Base-by-base conservation (phyloP, 2,888 invertebrate genomes). In the Pilophorus perplexus region DNA sequence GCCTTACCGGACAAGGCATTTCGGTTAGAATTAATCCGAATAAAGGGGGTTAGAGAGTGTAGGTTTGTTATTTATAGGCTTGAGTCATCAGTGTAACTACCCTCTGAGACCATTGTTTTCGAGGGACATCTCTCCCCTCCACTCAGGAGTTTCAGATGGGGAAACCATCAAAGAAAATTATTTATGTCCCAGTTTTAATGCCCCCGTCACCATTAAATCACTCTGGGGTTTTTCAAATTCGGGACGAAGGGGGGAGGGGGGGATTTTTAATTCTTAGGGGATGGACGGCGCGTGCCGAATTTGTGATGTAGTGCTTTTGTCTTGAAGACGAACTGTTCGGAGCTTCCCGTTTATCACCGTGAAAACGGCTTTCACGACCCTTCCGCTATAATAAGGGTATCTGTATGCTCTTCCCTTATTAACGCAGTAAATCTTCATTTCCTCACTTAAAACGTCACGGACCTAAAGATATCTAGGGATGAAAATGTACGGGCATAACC, bases 111-210 rank as follows among this genome's bases (percentile, higher is more conserved):
- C 67, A 69, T 69, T 69, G 69, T 69, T 69, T 69, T 48, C 62
- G 16, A 42, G 20, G 62, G 28, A 14, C 62, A 27, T 23, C 66
- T 57, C 55, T 25, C 27, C 42, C 40, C 44, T 28, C 55, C 16
- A n/a, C n/a, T n/a, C n/a, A n/a, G n/a, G n/a, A n/a, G n/a, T n/a
- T n/a, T n/a, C n/a, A 22, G 38, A 54, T 50, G 40, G 57, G 52
- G 18, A 27, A 52, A 66, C 64, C 68, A 68, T 68, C 68, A 68
- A 62, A 68, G 68, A 64, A 69, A 68, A 69, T 70, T 70, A 70
- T 70, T 70, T 70, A 70, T 67, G 70, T 64, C 67, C 70, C 64
- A 69, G 70, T 70, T 70, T 70, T 70, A 70, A 70, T 70, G 70
- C 70, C 68, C n/a, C 64, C 66, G 67, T 70, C 70, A 70, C 65